Conservation (phyloP, 2,113 vertebrate genomes). For the Syrmaticus mikado region DNA sequence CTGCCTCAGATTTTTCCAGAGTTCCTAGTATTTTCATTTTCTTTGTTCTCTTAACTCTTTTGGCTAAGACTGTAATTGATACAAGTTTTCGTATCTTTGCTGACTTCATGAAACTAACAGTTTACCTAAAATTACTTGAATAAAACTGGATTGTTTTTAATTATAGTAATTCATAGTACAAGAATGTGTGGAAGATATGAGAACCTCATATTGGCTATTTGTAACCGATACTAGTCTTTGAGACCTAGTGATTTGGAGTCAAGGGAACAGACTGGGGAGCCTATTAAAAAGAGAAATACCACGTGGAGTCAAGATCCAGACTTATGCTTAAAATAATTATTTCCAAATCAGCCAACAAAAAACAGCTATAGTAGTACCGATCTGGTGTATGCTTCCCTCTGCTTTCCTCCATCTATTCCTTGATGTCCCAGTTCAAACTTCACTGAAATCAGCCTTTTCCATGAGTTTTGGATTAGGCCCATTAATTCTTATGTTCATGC, state of each 20-base stretch:
- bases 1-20: background rate
- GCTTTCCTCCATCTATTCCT: background rate
- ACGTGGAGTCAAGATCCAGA: background rate
- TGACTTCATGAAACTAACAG: background rate
- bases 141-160: background rate
- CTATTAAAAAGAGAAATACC: background rate
- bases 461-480: background rate
- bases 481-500: accelerated
- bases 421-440: background rate
- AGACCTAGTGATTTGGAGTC: background rate
- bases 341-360: background rate
- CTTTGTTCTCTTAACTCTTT: background rate
- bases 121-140: background rate
- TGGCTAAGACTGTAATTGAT: background rate
- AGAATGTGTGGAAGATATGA: background rate
- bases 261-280: background rate
- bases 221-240: background rate
- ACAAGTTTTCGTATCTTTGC: background rate
- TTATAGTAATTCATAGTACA: background rate
- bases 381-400: background rate
- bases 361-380: background rate
- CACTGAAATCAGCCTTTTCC: background rate
- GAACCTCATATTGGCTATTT: background rate
- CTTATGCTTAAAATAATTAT: background rate
- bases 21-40: background rate